Evolutionary conservation across 2,113 vertebrate genomes (phyloP), one percentile per base, ranked within the genome.

Genomic region (Hepsetus odoe): DNA sequence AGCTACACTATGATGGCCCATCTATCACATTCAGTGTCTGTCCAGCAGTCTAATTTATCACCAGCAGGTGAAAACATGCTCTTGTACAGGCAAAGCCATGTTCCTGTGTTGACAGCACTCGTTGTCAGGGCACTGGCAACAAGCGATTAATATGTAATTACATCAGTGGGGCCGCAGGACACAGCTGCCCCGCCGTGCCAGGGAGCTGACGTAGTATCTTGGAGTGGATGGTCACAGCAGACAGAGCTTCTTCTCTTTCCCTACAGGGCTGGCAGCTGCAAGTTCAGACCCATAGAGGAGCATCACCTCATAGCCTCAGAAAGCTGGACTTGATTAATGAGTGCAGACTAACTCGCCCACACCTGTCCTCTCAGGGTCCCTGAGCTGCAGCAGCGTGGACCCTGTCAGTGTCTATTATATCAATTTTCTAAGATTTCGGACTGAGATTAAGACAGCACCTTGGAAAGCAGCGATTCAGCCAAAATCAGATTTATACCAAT

Each of bases 101-200:
- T 56, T 81, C 49, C 49, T 20, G 67, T 79, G 68, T 77, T 80
- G 76, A 80, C 72, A 68, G 83, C 35, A 44, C 61, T 75, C 16
- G 76, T 76, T 69, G 76, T 82, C 76, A 76, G 69, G 80, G 67
- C 77, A 72, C 55, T 69, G 64, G 72, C 80, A 73, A 80, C 83
- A 82, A 72, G 80, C 64, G 32, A 79, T 84, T 70, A 76, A 82
- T 82, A 76, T 79, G 76, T 79, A 82, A 84, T 84, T 82, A 81
- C 76, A 84, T 78, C 80, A 74, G 28, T 38, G 53, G 81, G 65
- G 42, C 18, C n/a, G 51, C 20, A 26, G 61, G 3, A 26, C 30
- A 24, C 16, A 10, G 24, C 59, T 61, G 22, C 46, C 28, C 53
- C 51, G 73, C 40, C 73, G 20, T 81, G 68, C 80, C 74, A 46